Evolutionary conservation across 2,888 invertebrate genomes (phyloP).

Genomic region (Biston stratarius): DNA sequence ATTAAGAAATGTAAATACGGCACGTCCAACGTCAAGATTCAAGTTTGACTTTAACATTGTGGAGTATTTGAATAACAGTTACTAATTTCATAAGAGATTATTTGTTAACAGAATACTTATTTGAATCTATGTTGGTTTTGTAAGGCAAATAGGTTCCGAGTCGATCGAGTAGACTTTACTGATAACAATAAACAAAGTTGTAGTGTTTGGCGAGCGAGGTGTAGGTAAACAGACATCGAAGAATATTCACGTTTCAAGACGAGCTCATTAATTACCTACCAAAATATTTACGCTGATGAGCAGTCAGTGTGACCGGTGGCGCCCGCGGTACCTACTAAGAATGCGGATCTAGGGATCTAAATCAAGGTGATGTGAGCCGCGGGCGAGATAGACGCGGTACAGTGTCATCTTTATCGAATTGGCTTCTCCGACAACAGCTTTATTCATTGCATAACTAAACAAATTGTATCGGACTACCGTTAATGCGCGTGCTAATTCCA

Average conservation of each 20-base stretch:
- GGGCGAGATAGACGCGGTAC: slow-evolving; percentile 57
- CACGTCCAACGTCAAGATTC: slow-evolving; percentile 44
- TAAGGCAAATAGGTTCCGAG: slow-evolving; percentile 32
- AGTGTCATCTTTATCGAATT: slow-evolving; percentile 53
- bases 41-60: slow-evolving; percentile 31
- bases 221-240: slow-evolving; percentile 62
- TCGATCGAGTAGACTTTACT: slow-evolving; percentile 35
- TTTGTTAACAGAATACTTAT: slow-evolving; percentile 31
- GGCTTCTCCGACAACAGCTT: slow-evolving; percentile 28
- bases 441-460: background rate
- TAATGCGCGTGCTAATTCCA: too few species aligned
- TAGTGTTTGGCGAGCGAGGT: slow-evolving; percentile 36
- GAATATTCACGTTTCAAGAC: slow-evolving; percentile 62
- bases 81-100: slow-evolving; percentile 32
- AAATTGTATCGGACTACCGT: background rate
- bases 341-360: slow-evolving; percentile 82
- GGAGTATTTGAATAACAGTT: slow-evolving; percentile 33
- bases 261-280: slow-evolving; percentile 80
- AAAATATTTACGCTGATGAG: slow-evolving; percentile 78
- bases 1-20: slow-evolving; percentile 66
- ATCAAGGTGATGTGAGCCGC: slow-evolving; percentile 79
- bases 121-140: slow-evolving; percentile 30
- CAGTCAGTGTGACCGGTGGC: slow-evolving; percentile 67
- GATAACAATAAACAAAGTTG: slow-evolving; percentile 41
- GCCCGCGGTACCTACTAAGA: slow-evolving; percentile 77